A percentile compares a stretch with the other conserved stretches of the same genome.
Evolutionary conservation across 2,113 vertebrate species (phyloP).

Genomic region (Larimichthys polyactis): DNA sequence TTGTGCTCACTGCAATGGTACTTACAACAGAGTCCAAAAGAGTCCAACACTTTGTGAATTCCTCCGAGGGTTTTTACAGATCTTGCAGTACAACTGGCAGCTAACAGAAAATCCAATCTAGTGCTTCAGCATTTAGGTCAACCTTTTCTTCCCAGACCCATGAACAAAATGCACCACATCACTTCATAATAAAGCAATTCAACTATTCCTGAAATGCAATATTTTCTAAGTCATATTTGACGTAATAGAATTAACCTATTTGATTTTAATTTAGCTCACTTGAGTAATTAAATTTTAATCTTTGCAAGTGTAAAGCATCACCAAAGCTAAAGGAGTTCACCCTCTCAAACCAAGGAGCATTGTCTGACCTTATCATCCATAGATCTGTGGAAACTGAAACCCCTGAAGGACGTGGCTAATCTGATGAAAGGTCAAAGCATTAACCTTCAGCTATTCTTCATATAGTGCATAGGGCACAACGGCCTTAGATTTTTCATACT

Average conservation of each 20-base stretch:
- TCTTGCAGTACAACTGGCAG: conserved; percentile 26
- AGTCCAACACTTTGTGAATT: conserved; percentile 47
- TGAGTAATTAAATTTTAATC: not conserved
- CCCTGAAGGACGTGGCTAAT: conserved; percentile 48
- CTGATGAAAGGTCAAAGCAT: conserved; percentile 63
- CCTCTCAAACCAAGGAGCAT: conserved; percentile 25
- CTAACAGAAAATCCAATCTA: conserved; percentile 28
- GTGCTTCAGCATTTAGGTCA: conserved; percentile 19
- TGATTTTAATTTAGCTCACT: not conserved
- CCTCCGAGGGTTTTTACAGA: conserved; percentile 33
- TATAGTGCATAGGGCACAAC: conserved; percentile 1
- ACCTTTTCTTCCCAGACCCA: not conserved
- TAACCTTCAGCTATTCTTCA: conserved; percentile 44
- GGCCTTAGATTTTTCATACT: conserved; percentile 8
- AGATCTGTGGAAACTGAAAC: conserved; percentile 68
- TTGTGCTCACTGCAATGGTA: conserved; percentile 61
- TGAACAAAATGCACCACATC: not conserved
- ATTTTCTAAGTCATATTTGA: not conserved
- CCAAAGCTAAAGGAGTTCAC: conserved; percentile 26
- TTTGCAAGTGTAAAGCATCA: conserved; percentile 1
- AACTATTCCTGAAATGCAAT: not conserved
- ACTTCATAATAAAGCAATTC: not conserved
- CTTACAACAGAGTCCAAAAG: conserved; percentile 47
- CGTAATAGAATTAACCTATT: not conserved
- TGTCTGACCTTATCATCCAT: conserved; percentile 64